Evolutionary conservation across 2,113 vertebrate species (phyloP).

Genomic region (Dasypus novemcinctus): DNA sequence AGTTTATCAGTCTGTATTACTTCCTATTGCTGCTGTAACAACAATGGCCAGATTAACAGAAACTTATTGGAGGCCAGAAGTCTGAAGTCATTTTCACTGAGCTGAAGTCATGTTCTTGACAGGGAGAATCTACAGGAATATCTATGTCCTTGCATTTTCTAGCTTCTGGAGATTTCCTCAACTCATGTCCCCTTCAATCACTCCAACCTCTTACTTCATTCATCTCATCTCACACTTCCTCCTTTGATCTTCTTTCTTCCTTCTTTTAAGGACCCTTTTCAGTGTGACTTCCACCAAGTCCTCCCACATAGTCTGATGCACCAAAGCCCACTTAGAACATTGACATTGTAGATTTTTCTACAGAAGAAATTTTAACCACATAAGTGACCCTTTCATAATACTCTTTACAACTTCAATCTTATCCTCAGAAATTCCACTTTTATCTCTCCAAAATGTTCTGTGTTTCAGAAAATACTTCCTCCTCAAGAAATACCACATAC

Average conservation of each 20-base stretch:
- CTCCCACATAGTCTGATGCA: background rate
- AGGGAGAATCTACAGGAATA: background rate
- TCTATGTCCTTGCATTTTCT: background rate
- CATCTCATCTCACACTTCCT: background rate
- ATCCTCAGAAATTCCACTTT: background rate
- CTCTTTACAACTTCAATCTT: background rate
- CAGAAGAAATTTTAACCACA: background rate
- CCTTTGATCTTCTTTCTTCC: background rate
- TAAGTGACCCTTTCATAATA: background rate
- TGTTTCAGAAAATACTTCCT: background rate
- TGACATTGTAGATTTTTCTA: accelerated
- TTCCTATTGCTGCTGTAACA: background rate
- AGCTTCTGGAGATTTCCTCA: too few relatives aligned
- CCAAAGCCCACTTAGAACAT: background rate
- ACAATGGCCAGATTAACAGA: background rate
- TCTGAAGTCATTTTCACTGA: background rate
- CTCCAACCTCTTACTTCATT: background rate
- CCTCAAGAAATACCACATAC: background rate
- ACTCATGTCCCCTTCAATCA: background rate
- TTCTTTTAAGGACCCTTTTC: background rate
- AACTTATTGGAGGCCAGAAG: too few relatives aligned
- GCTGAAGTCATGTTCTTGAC: too few relatives aligned
- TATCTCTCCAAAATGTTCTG: background rate
- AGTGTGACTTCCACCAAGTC: accelerated
- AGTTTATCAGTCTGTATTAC: background rate